These are phyloP conservation scores for Erebia ligea DNA, from an alignment of 2,888 invertebrate genomes.

Conservation along the genomic window DNA sequence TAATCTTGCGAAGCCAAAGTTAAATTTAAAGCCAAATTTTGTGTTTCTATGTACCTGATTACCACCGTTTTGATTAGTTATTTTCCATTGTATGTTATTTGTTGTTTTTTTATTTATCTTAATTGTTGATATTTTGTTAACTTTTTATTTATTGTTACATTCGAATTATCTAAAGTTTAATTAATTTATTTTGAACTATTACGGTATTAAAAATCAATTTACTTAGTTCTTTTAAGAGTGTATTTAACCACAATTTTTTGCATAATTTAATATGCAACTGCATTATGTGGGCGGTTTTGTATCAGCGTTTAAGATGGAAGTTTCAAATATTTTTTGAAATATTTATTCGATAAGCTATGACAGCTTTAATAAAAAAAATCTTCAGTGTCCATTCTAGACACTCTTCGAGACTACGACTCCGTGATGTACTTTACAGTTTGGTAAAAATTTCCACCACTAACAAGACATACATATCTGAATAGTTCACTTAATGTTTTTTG, in stretches of 20 bases:
- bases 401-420: no score
- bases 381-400: no score
- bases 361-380: background rate
- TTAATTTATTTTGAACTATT: constrained; percentile 6
- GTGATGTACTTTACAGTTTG: no score
- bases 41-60: constrained; percentile 35
- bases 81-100: constrained; percentile 19
- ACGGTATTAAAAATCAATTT: background rate
- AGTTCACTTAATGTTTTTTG: no score
- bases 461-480: no score
- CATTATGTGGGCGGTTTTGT: background rate
- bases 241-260: background rate
- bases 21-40: constrained; percentile 13
- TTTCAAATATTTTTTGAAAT: constrained; percentile 11
- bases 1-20: constrained; percentile 30
- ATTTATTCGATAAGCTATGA: background rate
- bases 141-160: constrained; percentile 12
- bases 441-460: no score
- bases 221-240: background rate
- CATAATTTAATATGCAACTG: background rate
- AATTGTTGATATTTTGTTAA: constrained; percentile 19
- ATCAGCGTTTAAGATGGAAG: background rate
- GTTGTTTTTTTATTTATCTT: constrained; percentile 11
- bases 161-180: background rate
- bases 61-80: constrained; percentile 32